These are phyloP conservation scores for Anastrepha ludens DNA, from an alignment of 1,140 invertebrate species.

Conservation along the genomic window DNA sequence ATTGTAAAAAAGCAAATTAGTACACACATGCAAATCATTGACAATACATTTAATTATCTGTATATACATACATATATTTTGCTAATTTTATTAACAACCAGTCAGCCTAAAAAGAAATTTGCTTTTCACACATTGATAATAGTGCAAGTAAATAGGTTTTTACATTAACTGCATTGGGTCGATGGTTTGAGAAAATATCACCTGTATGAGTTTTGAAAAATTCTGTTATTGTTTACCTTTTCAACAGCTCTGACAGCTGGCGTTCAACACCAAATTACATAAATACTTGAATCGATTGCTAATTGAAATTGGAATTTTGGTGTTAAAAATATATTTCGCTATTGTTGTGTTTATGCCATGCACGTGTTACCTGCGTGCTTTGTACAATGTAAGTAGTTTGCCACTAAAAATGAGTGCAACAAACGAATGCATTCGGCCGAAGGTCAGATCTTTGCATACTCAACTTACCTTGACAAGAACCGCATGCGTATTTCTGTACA, in stretches of 20 bases:
- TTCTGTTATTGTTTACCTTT: not conserved
- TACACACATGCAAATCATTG: not conserved
- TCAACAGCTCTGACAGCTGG: not conserved
- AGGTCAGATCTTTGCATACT: not conserved
- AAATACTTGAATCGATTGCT: not conserved
- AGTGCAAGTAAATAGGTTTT: slow-evolving; percentile 1
- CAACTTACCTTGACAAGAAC: not conserved
- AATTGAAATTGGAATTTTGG: slow-evolving; percentile 9
- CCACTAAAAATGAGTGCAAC: slow-evolving; percentile 23
- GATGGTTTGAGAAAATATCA: not conserved
- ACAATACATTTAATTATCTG: not conserved
- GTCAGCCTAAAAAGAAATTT: not conserved
- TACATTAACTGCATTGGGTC: not conserved
- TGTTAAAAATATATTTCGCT: not conserved
- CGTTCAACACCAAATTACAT: not conserved
- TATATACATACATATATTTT: not conserved
- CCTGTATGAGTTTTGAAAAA: not conserved
- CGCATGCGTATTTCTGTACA: not conserved
- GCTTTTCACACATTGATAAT: not conserved
- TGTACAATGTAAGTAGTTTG: not conserved
- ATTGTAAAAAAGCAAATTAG: not conserved
- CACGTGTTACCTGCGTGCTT: slow-evolving; percentile 13
- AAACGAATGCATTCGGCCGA: not conserved
- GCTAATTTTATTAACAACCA: slow-evolving; percentile 34
- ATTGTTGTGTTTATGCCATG: not conserved